Conservation (phyloP, 2,797 vertebrate species). For the Notoglanidium macrostoma region DNA sequence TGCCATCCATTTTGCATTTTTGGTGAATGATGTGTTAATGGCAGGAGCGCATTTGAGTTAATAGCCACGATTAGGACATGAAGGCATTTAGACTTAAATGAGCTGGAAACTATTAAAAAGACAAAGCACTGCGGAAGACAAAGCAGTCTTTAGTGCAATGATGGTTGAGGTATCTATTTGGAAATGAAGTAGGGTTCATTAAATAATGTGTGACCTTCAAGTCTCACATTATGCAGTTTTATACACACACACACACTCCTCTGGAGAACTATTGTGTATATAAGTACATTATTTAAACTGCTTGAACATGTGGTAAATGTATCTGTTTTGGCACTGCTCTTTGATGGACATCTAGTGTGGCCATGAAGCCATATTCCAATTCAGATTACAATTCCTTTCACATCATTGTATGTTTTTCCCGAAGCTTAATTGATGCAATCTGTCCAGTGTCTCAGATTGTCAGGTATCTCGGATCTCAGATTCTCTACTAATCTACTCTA, state of each 20-base stretch:
- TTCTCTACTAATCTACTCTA: not conserved
- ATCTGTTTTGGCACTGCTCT: conserved; percentile 7
- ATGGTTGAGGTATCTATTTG: conserved; percentile 53
- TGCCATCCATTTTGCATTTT: conserved; percentile 69
- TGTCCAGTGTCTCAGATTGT: not conserved
- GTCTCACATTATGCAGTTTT: not conserved
- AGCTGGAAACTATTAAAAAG: conserved; percentile 65
- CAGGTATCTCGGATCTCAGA: not conserved
- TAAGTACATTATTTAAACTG: not conserved
- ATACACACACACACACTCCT: conserved; percentile 38
- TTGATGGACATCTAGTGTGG: not conserved
- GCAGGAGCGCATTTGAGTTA: conserved; percentile 69
- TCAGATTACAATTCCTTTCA: not conserved
- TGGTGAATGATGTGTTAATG: conserved; percentile 68
- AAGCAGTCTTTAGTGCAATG: conserved; percentile 55
- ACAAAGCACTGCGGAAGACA: conserved; percentile 57
- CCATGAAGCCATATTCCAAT: not conserved
- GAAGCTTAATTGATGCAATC: not conserved
- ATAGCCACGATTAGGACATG: conserved; percentile 73
- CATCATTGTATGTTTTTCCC: not conserved
- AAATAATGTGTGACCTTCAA: conserved; percentile 49
- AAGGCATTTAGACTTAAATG: conserved; percentile 69
- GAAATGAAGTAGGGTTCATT: conserved; percentile 40
- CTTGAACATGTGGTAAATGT: conserved; percentile 49
- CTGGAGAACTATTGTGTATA: not conserved